phyloP scores from a whole-genome alignment of 1,140 invertebrate genomes.

The Eumeta japonica region DNA sequence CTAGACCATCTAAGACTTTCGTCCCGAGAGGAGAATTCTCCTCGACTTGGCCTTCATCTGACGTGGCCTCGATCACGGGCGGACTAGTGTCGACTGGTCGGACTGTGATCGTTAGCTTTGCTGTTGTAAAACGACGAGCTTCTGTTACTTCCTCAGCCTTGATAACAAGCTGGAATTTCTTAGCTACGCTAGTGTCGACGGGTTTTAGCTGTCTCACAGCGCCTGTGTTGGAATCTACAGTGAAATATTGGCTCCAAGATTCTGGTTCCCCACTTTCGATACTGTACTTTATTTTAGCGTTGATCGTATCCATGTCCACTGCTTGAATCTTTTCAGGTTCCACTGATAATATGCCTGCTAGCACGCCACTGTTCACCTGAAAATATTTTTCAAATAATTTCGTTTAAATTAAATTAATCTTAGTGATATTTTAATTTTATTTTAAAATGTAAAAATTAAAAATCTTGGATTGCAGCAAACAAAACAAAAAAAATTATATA shows the following conservation, averaged over 20 bases:
- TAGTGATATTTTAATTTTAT: no score
- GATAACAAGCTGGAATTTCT: slow-evolving; percentile 62
- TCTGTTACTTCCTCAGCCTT: slow-evolving; percentile 83
- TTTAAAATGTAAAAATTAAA: slow-evolving; percentile 6
- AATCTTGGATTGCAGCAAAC: slow-evolving; percentile 4
- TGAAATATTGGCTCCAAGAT: slow-evolving; percentile 77
- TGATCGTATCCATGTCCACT: slow-evolving; percentile 83
- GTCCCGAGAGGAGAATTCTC: slow-evolving; percentile 85
- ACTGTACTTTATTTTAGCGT: slow-evolving; percentile 75
- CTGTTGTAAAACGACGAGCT: slow-evolving; percentile 73
- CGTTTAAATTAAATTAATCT: no score
- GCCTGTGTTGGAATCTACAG: slow-evolving; percentile 77
- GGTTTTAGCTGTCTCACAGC: slow-evolving; percentile 76
- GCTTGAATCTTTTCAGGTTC: slow-evolving; percentile 87
- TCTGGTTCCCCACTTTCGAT: slow-evolving; percentile 77
- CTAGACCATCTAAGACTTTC: slow-evolving; percentile 68
- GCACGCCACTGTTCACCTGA: slow-evolving; percentile 78
- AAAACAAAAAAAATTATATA: neutral
- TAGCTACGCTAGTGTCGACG: slow-evolving; percentile 75
- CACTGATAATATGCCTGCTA: slow-evolving; percentile 78
- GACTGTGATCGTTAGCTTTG: slow-evolving; percentile 77
- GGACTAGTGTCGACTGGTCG: slow-evolving; percentile 83
- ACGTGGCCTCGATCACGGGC: slow-evolving; percentile 71
- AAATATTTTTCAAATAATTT: slow-evolving; percentile 5
- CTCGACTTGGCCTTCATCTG: slow-evolving; percentile 75